Conservation (phyloP, 2,797 vertebrate genomes). For the Melopsittacus undulatus region DNA sequence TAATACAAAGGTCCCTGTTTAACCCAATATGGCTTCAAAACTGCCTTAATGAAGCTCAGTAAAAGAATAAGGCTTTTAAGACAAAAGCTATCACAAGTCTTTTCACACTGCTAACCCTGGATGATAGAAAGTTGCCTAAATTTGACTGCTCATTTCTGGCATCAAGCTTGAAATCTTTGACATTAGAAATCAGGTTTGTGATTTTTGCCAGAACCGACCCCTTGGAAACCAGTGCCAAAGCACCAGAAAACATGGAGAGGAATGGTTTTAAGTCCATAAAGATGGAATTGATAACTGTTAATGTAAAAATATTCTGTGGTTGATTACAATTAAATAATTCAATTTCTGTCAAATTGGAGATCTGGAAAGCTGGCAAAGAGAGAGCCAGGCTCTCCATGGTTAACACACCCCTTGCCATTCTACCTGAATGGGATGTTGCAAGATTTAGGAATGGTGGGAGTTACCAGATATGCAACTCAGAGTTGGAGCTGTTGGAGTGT, state of each 20-base stretch:
- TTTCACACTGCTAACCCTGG: not conserved
- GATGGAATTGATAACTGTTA: not conserved
- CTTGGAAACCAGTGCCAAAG: not conserved
- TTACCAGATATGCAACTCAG: fast-evolving
- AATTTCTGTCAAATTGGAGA: not conserved
- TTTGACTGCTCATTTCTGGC: not conserved
- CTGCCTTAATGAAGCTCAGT: not conserved
- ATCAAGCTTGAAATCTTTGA: not conserved
- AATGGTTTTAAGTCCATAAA: not conserved
- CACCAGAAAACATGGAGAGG: too few relatives aligned
- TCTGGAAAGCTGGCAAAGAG: not conserved
- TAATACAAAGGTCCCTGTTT: not conserved
- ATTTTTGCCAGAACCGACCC: not conserved
- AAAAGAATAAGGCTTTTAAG: not conserved
- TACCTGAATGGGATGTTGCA: fast-evolving
- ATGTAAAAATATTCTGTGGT: not conserved
- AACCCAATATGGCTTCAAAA: not conserved
- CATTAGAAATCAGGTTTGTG: not conserved
- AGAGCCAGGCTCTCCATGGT: not conserved
- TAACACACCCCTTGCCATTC: not conserved
- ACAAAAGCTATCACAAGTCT: not conserved
- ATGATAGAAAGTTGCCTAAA: not conserved
- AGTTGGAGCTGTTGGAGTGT: not conserved
- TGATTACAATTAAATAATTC: not conserved
- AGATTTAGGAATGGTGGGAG: not conserved